These are phyloP conservation scores for Danio albolineatus DNA, from an alignment of 2,797 vertebrate species.

Conservation along the genomic window DNA sequence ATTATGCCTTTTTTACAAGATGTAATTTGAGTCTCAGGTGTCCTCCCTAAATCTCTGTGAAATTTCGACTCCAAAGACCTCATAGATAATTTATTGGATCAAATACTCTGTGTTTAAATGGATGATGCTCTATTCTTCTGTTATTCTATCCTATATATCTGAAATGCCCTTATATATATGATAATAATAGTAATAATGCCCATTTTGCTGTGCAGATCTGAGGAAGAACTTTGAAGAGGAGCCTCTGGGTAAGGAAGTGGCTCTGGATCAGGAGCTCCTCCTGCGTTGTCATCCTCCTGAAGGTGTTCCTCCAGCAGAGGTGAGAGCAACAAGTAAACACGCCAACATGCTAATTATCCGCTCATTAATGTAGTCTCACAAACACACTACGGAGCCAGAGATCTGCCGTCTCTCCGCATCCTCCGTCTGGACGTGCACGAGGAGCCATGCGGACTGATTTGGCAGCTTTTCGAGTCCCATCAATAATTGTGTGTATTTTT, in stretches of 20 bases:
- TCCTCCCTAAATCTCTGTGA: too few relatives aligned
- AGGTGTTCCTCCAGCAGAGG: conserved; percentile 94
- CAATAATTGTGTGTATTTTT: conserved; percentile 78
- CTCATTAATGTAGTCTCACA: conserved; percentile 78
- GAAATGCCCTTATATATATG: too few relatives aligned
- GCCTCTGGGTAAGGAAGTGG: conserved; percentile 92
- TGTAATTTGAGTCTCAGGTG: too few relatives aligned
- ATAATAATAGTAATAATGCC: too few relatives aligned
- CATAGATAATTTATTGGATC: too few relatives aligned
- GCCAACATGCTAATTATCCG: conserved; percentile 69
- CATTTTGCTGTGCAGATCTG: conserved; percentile 81
- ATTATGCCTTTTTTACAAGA: too few relatives aligned
- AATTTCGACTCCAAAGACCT: too few relatives aligned
- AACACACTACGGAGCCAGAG: conserved; percentile 67
- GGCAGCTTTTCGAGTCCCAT: conserved; percentile 76
- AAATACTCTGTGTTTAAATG: too few relatives aligned
- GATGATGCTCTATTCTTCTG: too few relatives aligned
- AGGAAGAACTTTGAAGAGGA: conserved; percentile 99
- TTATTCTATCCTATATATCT: too few relatives aligned
- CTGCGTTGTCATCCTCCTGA: conserved; percentile 95
- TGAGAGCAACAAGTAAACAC: conserved; percentile 74
- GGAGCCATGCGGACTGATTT: conserved; percentile 71
- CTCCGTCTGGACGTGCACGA: conserved; percentile 72
- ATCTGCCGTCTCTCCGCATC: conserved; percentile 69
- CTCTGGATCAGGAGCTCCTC: conserved; percentile 93